Evolutionary conservation across 1,140 invertebrate species (phyloP).

Genomic region (Drosophila arizonae): DNA sequence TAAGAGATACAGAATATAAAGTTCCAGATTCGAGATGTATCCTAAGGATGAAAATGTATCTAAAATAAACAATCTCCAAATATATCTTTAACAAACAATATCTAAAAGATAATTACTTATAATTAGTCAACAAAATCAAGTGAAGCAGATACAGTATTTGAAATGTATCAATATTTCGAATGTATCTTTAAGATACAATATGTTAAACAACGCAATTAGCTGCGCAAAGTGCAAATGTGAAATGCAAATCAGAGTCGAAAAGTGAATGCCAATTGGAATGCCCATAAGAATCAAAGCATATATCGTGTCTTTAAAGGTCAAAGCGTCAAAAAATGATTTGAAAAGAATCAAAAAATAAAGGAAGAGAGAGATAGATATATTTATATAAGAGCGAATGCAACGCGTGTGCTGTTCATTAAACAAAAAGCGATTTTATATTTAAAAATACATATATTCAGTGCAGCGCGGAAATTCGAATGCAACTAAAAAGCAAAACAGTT

Average conservation of each 20-base stretch:
- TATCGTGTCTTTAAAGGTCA: constrained; percentile 56
- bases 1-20: too few species aligned
- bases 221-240: constrained; percentile 42
- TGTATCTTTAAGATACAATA: constrained; percentile 26
- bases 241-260: constrained; percentile 40
- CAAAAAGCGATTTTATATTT: constrained; percentile 13
- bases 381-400: constrained; percentile 17
- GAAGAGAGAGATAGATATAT: constrained; percentile 12
- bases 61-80: too few species aligned
- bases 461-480: constrained; percentile 26
- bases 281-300: constrained; percentile 11
- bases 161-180: constrained; percentile 7
- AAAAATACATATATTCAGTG: constrained; percentile 31
- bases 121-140: too few species aligned
- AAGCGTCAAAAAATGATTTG: constrained; percentile 21
- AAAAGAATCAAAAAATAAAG: background rate
- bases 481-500: constrained; percentile 22
- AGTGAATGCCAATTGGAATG: constrained; percentile 36
- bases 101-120: too few species aligned
- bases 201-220: constrained; percentile 1
- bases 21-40: too few species aligned
- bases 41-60: too few species aligned
- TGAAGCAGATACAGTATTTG: too few species aligned
- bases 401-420: constrained; percentile 42
- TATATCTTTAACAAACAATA: too few species aligned